Evolutionary conservation across 2,797 vertebrate genomes (phyloP).

Genomic region (Mycteria americana): DNA sequence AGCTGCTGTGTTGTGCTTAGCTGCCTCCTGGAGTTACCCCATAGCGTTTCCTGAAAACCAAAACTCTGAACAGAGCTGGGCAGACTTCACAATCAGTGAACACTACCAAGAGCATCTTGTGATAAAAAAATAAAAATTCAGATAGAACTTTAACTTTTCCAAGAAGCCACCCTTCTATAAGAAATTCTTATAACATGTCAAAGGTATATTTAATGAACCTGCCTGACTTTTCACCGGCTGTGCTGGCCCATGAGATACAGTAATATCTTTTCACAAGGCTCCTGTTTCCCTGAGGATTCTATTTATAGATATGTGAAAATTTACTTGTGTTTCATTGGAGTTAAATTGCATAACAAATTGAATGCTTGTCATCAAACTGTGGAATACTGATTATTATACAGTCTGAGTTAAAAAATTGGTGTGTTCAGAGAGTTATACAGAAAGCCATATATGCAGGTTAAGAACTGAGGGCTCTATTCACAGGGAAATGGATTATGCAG

Average conservation of each 20-base stretch:
- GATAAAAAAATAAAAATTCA: not conserved
- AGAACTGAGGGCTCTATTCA: not conserved
- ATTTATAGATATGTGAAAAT: not conserved
- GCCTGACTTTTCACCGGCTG: not conserved
- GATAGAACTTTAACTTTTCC: not conserved
- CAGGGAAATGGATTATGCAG: not conserved
- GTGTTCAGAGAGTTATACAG: not conserved
- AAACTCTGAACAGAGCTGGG: not conserved
- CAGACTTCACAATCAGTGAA: not conserved
- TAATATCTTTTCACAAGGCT: not conserved
- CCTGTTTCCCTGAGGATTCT: not conserved
- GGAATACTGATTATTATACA: not conserved
- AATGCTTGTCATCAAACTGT: not conserved
- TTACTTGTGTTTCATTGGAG: not conserved
- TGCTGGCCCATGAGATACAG: not conserved
- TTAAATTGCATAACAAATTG: not conserved
- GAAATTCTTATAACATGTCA: not conserved
- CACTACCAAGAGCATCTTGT: not conserved
- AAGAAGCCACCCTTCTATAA: not conserved
- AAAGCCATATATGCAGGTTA: not conserved
- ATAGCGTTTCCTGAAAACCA: not conserved
- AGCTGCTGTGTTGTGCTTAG: not conserved
- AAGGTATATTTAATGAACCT: not conserved
- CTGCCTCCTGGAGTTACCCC: not conserved
- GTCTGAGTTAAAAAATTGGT: not conserved